Evolutionary conservation across 2,888 invertebrate species (phyloP).

Genomic region (Drosophila birchii): DNA sequence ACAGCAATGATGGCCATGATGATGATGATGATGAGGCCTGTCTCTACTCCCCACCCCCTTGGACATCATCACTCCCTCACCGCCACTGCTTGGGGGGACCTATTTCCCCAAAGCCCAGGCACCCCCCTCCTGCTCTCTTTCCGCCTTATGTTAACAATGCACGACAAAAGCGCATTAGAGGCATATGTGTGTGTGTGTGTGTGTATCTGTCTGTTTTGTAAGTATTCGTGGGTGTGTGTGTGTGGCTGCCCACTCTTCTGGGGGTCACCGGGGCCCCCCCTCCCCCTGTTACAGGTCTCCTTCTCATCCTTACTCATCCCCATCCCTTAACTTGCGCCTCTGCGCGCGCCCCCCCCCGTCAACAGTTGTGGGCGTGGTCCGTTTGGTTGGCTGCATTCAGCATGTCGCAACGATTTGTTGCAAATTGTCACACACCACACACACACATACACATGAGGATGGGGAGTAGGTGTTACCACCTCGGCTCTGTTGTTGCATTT

Average conservation of each 20-base stretch:
- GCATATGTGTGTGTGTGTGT: slow-evolving; percentile 41
- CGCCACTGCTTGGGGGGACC: background rate
- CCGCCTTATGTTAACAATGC: slow-evolving; percentile 62
- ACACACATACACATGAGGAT: background rate
- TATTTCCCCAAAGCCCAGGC: background rate
- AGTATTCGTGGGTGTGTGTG: slow-evolving; percentile 23
- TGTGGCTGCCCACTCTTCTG: slow-evolving; percentile 49
- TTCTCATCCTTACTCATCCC: background rate
- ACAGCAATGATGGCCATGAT: slow-evolving; percentile 68
- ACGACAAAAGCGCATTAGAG: slow-evolving; percentile 74
- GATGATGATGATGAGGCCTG: slow-evolving; percentile 24
- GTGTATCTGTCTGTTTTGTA: slow-evolving; percentile 22
- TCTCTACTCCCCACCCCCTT: background rate
- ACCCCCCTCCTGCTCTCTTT: slow-evolving; percentile 3
- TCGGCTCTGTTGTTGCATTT: slow-evolving; percentile 70
- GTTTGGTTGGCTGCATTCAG: slow-evolving; percentile 60
- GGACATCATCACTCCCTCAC: slow-evolving; percentile 11
- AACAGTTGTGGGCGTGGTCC: slow-evolving; percentile 46
- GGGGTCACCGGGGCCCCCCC: slow-evolving; percentile 6
- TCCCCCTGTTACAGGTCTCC: background rate
- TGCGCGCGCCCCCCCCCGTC: background rate
- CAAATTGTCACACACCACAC: slow-evolving; percentile 59
- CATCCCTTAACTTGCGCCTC: background rate
- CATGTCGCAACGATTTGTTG: slow-evolving; percentile 75
- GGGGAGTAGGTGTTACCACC: slow-evolving; percentile 10